Conservation (phyloP, 2,113 vertebrate genomes). For the Sturnus vulgaris region DNA sequence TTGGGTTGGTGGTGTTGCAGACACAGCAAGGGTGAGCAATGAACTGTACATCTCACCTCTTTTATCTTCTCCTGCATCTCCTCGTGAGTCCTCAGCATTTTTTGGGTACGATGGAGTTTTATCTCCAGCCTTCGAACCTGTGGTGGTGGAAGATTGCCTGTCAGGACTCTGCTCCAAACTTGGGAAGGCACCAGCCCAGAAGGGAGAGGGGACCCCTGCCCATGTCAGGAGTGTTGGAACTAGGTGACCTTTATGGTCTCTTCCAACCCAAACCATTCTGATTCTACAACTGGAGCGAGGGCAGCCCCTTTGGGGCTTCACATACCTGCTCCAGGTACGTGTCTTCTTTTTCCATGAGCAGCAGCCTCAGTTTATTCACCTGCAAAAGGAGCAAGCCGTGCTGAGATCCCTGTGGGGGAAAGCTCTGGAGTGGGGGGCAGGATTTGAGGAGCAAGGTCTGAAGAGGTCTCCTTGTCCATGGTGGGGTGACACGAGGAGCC, state of each 20-base stretch:
- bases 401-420: background rate
- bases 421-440: background rate
- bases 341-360: slow-evolving; percentile 64
- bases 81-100: background rate
- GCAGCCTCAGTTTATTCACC: slow-evolving; percentile 71
- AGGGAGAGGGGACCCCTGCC: background rate
- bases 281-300: background rate
- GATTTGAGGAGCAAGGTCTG: background rate
- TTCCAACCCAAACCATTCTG: background rate
- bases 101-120: background rate
- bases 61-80: slow-evolving; percentile 8
- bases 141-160: rapidly evolving
- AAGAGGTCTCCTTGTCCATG: background rate
- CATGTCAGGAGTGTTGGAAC: background rate
- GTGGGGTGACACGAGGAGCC: background rate
- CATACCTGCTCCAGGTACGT: slow-evolving; percentile 67
- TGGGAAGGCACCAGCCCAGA: background rate
- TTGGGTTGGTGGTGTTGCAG: background rate
- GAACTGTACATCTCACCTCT: slow-evolving; percentile 13
- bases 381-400: background rate
- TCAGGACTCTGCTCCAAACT: background rate
- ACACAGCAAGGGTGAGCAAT: background rate
- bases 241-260: background rate
- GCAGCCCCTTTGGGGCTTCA: rapidly evolving
- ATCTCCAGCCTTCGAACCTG: slow-evolving; percentile 7